Conservation (phyloP, 2,113 vertebrate genomes). For the Cephalopholis sonnerati region DNA sequence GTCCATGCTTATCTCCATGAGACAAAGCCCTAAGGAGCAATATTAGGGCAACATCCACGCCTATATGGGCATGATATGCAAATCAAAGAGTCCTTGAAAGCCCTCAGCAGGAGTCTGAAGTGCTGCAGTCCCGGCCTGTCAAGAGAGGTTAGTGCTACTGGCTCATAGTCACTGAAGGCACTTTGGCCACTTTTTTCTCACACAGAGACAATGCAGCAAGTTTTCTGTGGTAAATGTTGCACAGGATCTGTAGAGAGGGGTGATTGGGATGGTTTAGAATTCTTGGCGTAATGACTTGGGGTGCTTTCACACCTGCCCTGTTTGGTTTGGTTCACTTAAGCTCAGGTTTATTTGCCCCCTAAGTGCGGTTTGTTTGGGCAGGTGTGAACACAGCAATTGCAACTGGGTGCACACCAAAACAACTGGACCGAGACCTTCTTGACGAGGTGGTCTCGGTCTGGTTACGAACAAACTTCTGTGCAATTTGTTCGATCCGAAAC, state of each 20-base stretch:
- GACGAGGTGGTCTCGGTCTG: no score
- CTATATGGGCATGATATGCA: constrained; percentile 52
- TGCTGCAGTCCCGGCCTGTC: constrained; percentile 34
- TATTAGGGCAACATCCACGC: constrained; percentile 8
- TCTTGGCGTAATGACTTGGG: constrained; percentile 7
- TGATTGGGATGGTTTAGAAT: not conserved
- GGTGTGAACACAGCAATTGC: no score
- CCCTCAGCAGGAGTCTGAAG: constrained; percentile 44
- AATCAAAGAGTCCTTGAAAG: constrained; percentile 55
- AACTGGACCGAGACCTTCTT: no score
- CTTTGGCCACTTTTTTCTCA: constrained; percentile 10
- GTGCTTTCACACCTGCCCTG: not conserved
- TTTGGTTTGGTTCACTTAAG: no score
- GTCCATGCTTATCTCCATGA: constrained; percentile 48
- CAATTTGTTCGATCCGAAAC: no score
- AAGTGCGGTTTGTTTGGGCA: no score
- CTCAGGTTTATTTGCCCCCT: no score
- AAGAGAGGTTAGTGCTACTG: constrained; percentile 34
- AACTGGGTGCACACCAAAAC: no score
- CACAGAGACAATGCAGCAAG: constrained; percentile 1
- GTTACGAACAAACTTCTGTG: no score
- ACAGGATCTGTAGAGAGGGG: not conserved
- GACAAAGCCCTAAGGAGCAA: constrained; percentile 40
- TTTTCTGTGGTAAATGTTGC: not conserved
- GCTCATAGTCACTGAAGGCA: constrained; percentile 27